These are phyloP conservation scores for Bembecia ichneumoniformis DNA, from an alignment of 2,888 invertebrate species.

Conservation along the genomic window DNA sequence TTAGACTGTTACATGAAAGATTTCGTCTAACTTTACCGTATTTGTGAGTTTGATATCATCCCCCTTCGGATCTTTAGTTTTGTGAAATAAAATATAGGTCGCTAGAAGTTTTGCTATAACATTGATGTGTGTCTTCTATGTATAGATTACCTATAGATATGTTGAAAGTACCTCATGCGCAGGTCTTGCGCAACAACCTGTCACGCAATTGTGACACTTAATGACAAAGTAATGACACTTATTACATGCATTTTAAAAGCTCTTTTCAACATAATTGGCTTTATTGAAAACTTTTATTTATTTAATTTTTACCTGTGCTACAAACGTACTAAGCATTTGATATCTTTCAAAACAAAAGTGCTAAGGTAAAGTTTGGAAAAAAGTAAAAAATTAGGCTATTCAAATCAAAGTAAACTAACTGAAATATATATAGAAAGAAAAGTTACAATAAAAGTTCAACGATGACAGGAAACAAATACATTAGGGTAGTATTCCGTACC, in stretches of 20 bases:
- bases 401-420: neutral
- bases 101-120: conserved; percentile 39
- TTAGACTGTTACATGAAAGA: neutral
- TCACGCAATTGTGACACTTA: conserved; percentile 29
- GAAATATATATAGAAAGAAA: neutral
- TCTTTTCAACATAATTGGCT: too few species aligned
- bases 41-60: neutral
- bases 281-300: neutral
- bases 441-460: neutral
- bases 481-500: conserved; percentile 25
- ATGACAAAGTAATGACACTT: neutral
- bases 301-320: neutral
- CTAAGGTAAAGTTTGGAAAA: neutral
- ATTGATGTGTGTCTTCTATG: conserved; percentile 18
- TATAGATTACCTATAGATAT: conserved; percentile 18
- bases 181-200: conserved; percentile 48
- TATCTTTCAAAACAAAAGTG: neutral
- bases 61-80: neutral
- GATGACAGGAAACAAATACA: neutral
- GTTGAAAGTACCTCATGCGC: conserved; percentile 48
- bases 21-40: neutral
- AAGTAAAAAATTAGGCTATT: neutral
- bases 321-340: neutral
- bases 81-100: conserved; percentile 45
- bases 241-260: too few species aligned